Conservation (phyloP, 2,888 invertebrate genomes). For the Neoaliturus tenellus region DNA sequence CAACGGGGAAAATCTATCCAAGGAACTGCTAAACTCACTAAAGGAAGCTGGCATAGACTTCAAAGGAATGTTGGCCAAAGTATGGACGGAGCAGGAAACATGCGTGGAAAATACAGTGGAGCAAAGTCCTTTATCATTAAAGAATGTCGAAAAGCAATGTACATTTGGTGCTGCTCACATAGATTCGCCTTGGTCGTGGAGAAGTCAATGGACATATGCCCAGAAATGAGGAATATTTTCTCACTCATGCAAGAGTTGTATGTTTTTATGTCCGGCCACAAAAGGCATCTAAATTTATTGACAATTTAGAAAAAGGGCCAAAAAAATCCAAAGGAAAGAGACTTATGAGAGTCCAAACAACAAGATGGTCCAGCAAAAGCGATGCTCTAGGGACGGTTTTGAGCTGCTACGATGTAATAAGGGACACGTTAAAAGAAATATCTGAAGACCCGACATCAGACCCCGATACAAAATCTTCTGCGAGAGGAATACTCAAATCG, state of each 20-base stretch:
- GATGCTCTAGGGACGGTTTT: constrained; percentile 14
- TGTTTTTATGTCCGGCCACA: constrained; percentile 45
- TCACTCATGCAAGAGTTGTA: constrained; percentile 41
- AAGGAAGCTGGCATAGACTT: not conserved
- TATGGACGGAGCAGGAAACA: constrained; percentile 34
- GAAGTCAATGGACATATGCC: constrained; percentile 43
- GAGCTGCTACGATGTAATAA: not conserved
- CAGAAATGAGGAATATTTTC: constrained; percentile 45
- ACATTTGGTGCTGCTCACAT: constrained; percentile 40
- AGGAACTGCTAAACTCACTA: constrained; percentile 4
- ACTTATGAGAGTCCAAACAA: constrained; percentile 18
- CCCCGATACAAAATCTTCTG: constrained; percentile 9
- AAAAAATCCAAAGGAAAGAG: not conserved
- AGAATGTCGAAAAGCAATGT: constrained; percentile 33
- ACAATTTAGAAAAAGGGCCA: not conserved
- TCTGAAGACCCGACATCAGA: not conserved
- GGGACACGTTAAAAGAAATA: not conserved
- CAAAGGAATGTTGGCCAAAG: constrained; percentile 18
- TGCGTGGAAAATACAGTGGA: not conserved
- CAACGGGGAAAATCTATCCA: constrained; percentile 25
- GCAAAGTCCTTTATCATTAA: not conserved
- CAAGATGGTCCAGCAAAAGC: constrained; percentile 38
- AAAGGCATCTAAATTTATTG: no score
- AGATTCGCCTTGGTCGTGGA: constrained; percentile 44
- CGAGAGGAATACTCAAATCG: constrained; percentile 24